These are phyloP conservation scores for Mustelus asterias DNA, from an alignment of 2,113 vertebrate genomes.

Conservation along the genomic window DNA sequence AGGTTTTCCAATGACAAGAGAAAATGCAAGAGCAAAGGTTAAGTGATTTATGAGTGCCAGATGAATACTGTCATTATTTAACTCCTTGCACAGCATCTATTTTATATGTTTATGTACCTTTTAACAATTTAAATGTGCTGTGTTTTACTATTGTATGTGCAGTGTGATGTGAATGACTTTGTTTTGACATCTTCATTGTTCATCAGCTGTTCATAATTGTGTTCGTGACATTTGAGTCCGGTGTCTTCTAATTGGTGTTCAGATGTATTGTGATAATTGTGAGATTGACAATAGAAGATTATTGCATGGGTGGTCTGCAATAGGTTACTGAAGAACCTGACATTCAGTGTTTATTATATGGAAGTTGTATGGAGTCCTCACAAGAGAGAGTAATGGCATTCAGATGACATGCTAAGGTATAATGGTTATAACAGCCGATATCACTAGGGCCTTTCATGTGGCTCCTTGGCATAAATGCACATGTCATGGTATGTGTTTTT, in stretches of 20 bases:
- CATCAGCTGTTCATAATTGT: slow-evolving; percentile 10
- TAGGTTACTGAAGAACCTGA: neutral
- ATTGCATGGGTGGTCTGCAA: neutral
- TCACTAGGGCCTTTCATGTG: neutral
- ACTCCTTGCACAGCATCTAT: neutral
- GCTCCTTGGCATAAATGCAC: neutral
- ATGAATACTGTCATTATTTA: neutral
- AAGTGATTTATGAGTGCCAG: neutral
- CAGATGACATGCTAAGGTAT: neutral
- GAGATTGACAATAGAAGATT: neutral
- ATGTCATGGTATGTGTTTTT: neutral
- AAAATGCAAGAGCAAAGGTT: neutral
- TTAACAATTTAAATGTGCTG: neutral
- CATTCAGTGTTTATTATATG: slow-evolving; percentile 1
- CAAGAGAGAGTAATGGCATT: neutral
- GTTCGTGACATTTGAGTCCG: neutral
- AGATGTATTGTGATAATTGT: neutral
- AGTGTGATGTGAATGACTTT: neutral
- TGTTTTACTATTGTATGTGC: neutral
- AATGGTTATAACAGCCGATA: neutral
- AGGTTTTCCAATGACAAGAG: neutral
- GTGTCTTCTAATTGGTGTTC: neutral
- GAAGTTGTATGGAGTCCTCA: neutral
- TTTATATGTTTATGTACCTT: neutral
- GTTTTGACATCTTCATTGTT: slow-evolving; percentile 2